These are phyloP conservation scores for Sycon ciliatum DNA, from an alignment of 37 sponge, comb jelly and placozoan species.

Conservation along the genomic window DNA sequence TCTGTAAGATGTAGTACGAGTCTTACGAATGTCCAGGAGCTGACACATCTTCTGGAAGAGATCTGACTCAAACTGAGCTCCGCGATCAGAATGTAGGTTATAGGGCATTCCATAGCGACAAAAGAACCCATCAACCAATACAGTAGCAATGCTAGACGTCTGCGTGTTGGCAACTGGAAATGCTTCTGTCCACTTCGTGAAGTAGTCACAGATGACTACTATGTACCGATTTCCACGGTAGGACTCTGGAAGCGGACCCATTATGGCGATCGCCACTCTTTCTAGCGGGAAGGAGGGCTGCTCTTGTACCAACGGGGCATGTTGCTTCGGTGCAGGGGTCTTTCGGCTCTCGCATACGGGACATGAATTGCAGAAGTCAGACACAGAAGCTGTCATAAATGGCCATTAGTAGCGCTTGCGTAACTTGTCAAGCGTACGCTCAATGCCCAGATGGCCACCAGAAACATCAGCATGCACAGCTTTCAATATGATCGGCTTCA, in stretches of 20 bases:
- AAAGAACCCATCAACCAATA: background rate
- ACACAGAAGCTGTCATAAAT: background rate
- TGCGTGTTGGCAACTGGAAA: background rate
- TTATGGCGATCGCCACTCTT: slow-evolving; percentile 13
- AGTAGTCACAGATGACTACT: background rate
- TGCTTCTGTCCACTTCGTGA: slow-evolving; percentile 9
- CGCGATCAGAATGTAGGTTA: slow-evolving; percentile 31
- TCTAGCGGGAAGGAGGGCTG: too few species aligned
- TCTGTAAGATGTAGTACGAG: slow-evolving; percentile 23
- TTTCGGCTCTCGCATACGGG: background rate
- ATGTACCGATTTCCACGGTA: background rate
- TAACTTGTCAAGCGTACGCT: slow-evolving; percentile 5
- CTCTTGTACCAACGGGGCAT: too few species aligned
- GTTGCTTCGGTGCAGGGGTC: too few species aligned
- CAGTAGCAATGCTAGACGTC: background rate
- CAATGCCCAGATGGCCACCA: slow-evolving; percentile 20
- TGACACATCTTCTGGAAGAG: slow-evolving; percentile 21
- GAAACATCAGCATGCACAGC: too few species aligned
- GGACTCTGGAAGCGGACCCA: background rate
- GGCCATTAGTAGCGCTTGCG: slow-evolving; percentile 15
- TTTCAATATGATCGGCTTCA: too few species aligned
- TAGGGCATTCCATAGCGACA: slow-evolving; percentile 20
- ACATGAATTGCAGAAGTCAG: background rate
- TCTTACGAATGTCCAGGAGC: slow-evolving; percentile 15
- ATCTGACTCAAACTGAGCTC: slow-evolving; percentile 20